Percentiles rank a stretch among this genome's conserved stretches.
Evolutionary conservation across 2,888 invertebrate species (phyloP).

Genomic region (Phania funesta): DNA sequence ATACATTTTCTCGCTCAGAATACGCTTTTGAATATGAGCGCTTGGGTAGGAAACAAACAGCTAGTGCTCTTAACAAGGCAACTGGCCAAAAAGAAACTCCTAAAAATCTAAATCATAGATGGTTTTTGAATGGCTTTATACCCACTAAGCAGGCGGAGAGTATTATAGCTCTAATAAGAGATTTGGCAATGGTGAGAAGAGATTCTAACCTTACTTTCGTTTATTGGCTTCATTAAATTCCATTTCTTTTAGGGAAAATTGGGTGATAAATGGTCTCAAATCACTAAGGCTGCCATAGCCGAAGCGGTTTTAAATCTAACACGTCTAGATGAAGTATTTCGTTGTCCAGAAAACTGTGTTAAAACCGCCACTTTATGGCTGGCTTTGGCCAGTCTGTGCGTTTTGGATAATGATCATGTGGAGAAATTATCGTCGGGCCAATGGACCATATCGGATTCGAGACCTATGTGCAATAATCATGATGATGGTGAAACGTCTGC

Average conservation of each 20-base stretch:
- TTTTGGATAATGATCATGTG: slow-evolving; percentile 94
- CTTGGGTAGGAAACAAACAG: slow-evolving; percentile 15
- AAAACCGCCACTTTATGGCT: slow-evolving; percentile 94
- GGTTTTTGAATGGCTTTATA: slow-evolving; percentile 94
- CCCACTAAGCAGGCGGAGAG: slow-evolving; percentile 92
- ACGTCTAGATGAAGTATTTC: slow-evolving; percentile 87
- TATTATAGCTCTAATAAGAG: slow-evolving; percentile 92
- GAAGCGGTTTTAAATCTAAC: slow-evolving; percentile 92
- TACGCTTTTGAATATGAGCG: slow-evolving; percentile 65
- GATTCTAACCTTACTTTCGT: background rate
- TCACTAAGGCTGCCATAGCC: slow-evolving; percentile 93
- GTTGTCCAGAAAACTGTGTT: slow-evolving; percentile 89
- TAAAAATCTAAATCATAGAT: slow-evolving; percentile 81
- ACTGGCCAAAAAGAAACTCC: slow-evolving; percentile 73
- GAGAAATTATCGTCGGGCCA: slow-evolving; percentile 89
- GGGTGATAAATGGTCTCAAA: slow-evolving; percentile 91
- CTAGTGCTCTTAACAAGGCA: slow-evolving; percentile 30
- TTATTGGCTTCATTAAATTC: background rate
- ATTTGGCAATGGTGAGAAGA: slow-evolving; percentile 91
- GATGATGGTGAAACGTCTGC: slow-evolving; percentile 97
- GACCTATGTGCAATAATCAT: slow-evolving; percentile 96
- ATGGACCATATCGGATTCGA: slow-evolving; percentile 84
- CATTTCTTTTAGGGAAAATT: slow-evolving; percentile 87
- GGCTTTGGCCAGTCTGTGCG: slow-evolving; percentile 94
- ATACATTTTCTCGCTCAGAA: slow-evolving; percentile 52